Percentiles rank a stretch among this genome's conserved stretches.
phyloP scores from a whole-genome alignment of 2,113 vertebrate genomes.

The Carlito syrichta region DNA sequence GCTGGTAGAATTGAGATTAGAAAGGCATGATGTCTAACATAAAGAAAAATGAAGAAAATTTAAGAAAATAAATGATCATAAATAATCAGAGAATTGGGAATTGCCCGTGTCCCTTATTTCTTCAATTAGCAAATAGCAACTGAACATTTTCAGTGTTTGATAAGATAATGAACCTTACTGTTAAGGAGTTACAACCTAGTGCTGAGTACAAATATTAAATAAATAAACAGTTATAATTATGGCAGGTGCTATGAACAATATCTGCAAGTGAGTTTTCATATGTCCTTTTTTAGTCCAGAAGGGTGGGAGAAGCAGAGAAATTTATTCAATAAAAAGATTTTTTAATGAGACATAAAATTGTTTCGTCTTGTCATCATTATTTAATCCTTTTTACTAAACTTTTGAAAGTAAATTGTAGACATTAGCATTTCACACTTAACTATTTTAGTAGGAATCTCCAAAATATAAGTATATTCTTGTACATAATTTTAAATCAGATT shows the following conservation, averaged over 20 bases:
- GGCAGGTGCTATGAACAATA: neutral
- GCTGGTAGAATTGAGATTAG: neutral
- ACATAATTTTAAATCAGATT: neutral
- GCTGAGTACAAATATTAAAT: neutral
- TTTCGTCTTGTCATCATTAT: too few relatives aligned
- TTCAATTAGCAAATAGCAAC: neutral
- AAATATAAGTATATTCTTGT: neutral
- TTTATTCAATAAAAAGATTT: neutral
- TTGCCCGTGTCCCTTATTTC: neutral
- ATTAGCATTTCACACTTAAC: neutral
- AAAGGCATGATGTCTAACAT: neutral
- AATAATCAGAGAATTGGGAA: neutral
- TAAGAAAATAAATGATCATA: neutral
- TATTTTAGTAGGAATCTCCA: neutral
- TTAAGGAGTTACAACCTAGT: neutral
- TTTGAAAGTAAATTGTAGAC: neutral
- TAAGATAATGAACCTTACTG: neutral
- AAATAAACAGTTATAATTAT: neutral
- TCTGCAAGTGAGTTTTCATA: neutral
- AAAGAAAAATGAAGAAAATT: neutral
- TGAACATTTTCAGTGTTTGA: neutral
- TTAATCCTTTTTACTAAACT: neutral
- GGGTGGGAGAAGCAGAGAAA: neutral
- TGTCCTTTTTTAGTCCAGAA: neutral
- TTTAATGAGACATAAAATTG: too few relatives aligned